Conservation (phyloP, 1,140 invertebrate species). For the Zaprionus inermis region DNA sequence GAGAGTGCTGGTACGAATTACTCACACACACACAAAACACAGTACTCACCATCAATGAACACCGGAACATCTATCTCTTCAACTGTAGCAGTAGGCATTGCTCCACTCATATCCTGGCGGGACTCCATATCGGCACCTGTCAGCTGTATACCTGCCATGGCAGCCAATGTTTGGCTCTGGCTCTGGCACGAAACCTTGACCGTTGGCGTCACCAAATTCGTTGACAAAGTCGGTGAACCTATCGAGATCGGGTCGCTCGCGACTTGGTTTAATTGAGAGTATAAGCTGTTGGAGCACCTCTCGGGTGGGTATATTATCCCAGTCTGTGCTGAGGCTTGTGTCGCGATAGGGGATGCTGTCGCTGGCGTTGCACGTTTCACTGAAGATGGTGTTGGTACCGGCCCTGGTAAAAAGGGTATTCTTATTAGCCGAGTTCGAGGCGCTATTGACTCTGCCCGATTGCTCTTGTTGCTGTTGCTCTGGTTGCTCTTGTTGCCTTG, state of each 20-base stretch:
- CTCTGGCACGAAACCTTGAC: slow-evolving; percentile 68
- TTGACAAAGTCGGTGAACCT: slow-evolving; percentile 48
- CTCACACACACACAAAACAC: slow-evolving; percentile 83
- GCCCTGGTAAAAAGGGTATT: slow-evolving; percentile 83
- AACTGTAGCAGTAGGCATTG: slow-evolving; percentile 84
- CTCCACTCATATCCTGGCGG: slow-evolving; percentile 81
- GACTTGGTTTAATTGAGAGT: slow-evolving; percentile 32
- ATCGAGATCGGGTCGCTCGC: slow-evolving; percentile 36
- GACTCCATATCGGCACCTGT: slow-evolving; percentile 78
- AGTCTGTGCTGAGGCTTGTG: slow-evolving; percentile 40
- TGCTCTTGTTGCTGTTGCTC: slow-evolving; percentile 49
- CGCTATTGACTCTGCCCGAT: slow-evolving; percentile 61
- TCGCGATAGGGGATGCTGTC: slow-evolving; percentile 65
- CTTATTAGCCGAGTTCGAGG: slow-evolving; percentile 75
- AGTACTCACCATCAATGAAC: slow-evolving; percentile 84
- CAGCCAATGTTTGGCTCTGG: slow-evolving; percentile 65
- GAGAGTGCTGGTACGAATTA: slow-evolving; percentile 78
- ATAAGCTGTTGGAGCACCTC: slow-evolving; percentile 31
- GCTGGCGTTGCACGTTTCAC: slow-evolving; percentile 65
- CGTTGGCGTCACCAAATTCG: slow-evolving; percentile 61
- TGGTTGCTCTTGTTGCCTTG: slow-evolving; percentile 35
- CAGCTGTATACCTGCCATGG: slow-evolving; percentile 82
- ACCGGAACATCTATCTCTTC: slow-evolving; percentile 84
- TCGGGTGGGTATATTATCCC: slow-evolving; percentile 63
- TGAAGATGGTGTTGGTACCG: slow-evolving; percentile 64